Percentiles rank a stretch among this genome's conserved stretches.
These are phyloP conservation scores for Heteromormyrus szaboi DNA, from an alignment of 2,797 vertebrate species.

Conservation along the genomic window DNA sequence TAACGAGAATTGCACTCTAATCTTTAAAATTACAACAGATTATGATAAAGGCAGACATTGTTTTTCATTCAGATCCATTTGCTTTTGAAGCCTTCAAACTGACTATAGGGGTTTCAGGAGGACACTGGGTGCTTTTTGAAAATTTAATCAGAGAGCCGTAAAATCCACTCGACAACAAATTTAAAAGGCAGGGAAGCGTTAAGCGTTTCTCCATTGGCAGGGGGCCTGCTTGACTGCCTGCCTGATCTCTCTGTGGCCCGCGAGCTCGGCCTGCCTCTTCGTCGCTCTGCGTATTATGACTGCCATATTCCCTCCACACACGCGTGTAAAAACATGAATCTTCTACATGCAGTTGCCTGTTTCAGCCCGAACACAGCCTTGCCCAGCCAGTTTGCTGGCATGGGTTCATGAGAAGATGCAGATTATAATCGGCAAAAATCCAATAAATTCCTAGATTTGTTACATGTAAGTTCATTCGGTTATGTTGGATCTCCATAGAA, in stretches of 20 bases:
- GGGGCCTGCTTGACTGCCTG: neutral
- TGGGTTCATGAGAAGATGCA: neutral
- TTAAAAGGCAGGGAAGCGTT: neutral
- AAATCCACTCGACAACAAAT: neutral
- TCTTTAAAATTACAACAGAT: conserved; percentile 4
- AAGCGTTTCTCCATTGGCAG: neutral
- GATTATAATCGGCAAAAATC: neutral
- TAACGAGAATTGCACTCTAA: neutral
- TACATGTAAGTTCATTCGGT: neutral
- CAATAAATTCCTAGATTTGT: neutral
- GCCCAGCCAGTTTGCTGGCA: neutral
- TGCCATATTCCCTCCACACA: neutral
- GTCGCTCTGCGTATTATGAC: neutral
- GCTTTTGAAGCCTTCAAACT: neutral
- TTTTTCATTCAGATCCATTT: neutral
- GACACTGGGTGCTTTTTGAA: neutral
- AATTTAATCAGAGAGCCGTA: neutral
- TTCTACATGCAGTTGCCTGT: neutral
- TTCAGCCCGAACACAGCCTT: neutral
- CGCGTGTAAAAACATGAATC: neutral
- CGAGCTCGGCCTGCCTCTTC: neutral
- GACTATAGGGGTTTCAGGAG: neutral
- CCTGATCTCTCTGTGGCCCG: neutral
- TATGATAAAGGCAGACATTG: neutral
- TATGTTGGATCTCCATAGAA: neutral